These are phyloP conservation scores for Diabrotica balteata DNA, from an alignment of 2,888 invertebrate species.

Conservation along the genomic window DNA sequence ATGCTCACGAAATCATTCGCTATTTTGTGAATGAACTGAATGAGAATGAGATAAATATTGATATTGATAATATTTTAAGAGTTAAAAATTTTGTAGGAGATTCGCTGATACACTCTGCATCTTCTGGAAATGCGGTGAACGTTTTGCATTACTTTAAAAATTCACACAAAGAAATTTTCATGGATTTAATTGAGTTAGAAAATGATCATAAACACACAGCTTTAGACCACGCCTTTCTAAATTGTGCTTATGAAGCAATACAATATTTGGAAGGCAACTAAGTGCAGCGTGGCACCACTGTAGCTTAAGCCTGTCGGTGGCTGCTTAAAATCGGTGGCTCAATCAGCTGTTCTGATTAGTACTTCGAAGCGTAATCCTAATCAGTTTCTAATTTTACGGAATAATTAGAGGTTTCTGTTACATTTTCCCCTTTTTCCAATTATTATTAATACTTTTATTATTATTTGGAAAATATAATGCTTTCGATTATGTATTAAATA, in stretches of 20 bases:
- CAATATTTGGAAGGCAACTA: not conserved
- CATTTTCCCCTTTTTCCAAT: too few relatives aligned
- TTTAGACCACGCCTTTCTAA: not conserved
- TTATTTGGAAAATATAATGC: too few relatives aligned
- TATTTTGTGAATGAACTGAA: not conserved
- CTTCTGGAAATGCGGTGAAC: conserved; percentile 1
- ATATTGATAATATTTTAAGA: not conserved
- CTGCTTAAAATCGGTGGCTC: too few relatives aligned
- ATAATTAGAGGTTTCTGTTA: too few relatives aligned
- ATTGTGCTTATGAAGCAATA: not conserved
- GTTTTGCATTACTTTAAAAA: not conserved
- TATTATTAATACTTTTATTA: too few relatives aligned
- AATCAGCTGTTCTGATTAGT: too few relatives aligned
- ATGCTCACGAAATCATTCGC: not conserved
- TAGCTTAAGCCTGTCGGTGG: too few relatives aligned
- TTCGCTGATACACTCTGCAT: not conserved
- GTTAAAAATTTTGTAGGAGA: not conserved
- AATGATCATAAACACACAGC: not conserved
- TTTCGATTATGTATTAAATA: too few relatives aligned
- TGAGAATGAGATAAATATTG: not conserved
- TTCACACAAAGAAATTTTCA: not conserved
- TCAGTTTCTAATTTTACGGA: too few relatives aligned
- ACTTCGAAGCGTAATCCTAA: too few relatives aligned
- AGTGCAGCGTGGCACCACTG: not conserved
- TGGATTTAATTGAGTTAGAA: not conserved